Evolutionary conservation across 2,113 vertebrate species (phyloP).

Genomic region (Mormyrus iriodes): DNA sequence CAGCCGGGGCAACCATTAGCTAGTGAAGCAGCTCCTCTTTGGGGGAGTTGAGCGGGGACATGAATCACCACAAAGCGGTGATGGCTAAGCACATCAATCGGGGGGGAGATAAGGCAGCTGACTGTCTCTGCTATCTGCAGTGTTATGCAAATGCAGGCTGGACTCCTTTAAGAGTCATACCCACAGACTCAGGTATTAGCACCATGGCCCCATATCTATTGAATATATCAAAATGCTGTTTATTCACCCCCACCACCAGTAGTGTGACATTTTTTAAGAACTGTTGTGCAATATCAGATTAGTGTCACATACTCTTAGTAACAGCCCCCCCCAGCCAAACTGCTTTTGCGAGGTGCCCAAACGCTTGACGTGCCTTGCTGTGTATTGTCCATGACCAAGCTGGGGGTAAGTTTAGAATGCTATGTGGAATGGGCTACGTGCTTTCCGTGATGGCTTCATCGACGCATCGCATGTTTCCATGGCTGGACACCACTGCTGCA

Average conservation of each 20-base stretch:
- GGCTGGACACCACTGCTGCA: no score
- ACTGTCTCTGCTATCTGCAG: constrained; percentile 48
- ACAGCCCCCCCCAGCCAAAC: background rate
- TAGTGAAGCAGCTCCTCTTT: background rate
- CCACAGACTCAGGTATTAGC: constrained; percentile 21
- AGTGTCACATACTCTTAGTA: background rate
- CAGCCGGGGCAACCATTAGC: constrained; percentile 19
- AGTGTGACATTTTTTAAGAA: background rate
- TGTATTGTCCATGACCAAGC: background rate
- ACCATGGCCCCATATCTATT: background rate
- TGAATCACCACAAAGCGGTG: constrained; percentile 28
- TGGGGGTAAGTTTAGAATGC: constrained; percentile 19
- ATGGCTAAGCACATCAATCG: constrained; percentile 57
- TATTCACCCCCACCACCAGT: background rate
- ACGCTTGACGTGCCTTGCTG: background rate
- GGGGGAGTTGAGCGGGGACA: background rate
- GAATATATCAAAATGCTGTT: background rate
- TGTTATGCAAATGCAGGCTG: constrained; percentile 59
- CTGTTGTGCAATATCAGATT: background rate
- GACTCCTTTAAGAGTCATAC: constrained; percentile 20
- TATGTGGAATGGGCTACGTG: constrained; percentile 25
- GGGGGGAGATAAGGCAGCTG: constrained; percentile 60
- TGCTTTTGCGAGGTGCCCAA: background rate
- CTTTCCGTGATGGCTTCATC: constrained; percentile 31
- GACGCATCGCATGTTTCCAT: background rate